Percentiles rank a stretch among this genome's conserved stretches.
Conservation (phyloP, 2,797 vertebrate species). For the Limosa lapponica region DNA sequence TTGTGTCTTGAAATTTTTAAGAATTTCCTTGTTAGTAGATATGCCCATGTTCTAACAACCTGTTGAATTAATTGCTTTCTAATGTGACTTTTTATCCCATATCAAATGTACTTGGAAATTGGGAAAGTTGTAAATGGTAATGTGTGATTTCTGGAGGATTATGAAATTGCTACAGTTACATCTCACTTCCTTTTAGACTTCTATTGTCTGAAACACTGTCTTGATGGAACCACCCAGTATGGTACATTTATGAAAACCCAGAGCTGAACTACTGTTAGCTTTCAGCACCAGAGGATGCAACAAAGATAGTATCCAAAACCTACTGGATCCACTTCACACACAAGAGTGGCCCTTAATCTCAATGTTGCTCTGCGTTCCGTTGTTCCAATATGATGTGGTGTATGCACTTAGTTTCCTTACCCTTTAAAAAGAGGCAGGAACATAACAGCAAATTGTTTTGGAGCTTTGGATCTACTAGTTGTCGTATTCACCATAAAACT, state of each 20-base stretch:
- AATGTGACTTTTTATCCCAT: not conserved
- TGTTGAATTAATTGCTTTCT: not conserved
- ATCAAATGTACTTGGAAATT: not conserved
- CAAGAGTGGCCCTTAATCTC: not conserved
- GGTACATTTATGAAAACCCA: not conserved
- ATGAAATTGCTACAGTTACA: not conserved
- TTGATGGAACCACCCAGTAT: not conserved
- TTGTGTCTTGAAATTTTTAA: not conserved
- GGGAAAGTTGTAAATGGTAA: not conserved
- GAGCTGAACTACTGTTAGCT: not conserved
- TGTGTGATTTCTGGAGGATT: not conserved
- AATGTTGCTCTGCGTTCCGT: not conserved
- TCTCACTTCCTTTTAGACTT: not conserved
- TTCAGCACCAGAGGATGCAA: not conserved
- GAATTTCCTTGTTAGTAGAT: not conserved
- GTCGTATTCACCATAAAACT: not conserved
- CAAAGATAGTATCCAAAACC: not conserved
- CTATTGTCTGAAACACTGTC: not conserved
- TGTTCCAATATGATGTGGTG: not conserved
- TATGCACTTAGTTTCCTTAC: not conserved
- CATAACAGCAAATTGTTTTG: not conserved
- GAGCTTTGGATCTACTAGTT: not conserved
- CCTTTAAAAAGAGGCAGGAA: not conserved
- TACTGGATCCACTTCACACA: not conserved
- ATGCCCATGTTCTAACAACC: not conserved